phyloP scores from a whole-genome alignment of 2,113 vertebrate species.

The Channa argus region DNA sequence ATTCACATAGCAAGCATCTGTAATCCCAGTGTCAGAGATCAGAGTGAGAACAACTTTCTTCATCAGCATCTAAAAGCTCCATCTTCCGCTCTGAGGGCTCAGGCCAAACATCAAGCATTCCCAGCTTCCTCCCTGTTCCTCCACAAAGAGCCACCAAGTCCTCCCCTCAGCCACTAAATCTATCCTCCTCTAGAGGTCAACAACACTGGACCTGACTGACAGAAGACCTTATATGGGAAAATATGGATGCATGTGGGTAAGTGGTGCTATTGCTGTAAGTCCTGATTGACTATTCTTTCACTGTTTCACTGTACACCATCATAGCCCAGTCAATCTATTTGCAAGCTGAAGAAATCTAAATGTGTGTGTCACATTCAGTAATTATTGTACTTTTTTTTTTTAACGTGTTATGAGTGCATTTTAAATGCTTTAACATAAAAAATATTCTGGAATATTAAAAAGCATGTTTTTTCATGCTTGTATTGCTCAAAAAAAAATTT shows the following conservation, averaged over 20 bases:
- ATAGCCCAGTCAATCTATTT: neutral
- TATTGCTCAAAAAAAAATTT: too few species aligned
- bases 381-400: too few species aligned
- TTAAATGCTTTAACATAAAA: too few species aligned
- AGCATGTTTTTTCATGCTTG: too few species aligned
- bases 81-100: conserved; percentile 37
- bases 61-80: conserved; percentile 13
- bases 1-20: conserved; percentile 47
- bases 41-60: conserved; percentile 30
- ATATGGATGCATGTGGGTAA: conserved; percentile 2
- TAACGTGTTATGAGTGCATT: too few species aligned
- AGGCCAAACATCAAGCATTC: conserved; percentile 49
- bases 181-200: conserved; percentile 48
- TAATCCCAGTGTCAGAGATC: conserved; percentile 28
- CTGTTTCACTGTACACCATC: neutral
- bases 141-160: neutral
- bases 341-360: too few species aligned
- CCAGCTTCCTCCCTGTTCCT: conserved; percentile 38
- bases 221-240: conserved; percentile 63
- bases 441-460: too few species aligned
- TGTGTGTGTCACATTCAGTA: too few species aligned
- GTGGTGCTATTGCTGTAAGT: neutral
- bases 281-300: neutral
- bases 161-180: conserved; percentile 46
- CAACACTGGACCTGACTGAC: conserved; percentile 23